Evolutionary conservation across 2,113 vertebrate genomes (phyloP).

Genomic region (Phyllostomus hastatus): DNA sequence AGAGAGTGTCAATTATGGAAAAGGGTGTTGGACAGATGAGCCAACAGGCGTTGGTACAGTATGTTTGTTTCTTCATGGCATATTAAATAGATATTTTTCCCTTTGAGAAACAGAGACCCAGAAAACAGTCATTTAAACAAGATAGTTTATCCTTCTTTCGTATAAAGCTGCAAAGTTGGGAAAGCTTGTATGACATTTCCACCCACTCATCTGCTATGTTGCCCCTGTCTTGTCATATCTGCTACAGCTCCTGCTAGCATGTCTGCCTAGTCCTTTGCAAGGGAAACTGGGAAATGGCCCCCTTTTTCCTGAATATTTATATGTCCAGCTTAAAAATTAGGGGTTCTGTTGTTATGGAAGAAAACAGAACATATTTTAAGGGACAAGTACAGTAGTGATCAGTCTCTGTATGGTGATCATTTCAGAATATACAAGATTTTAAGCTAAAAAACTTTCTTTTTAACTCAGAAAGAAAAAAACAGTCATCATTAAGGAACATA

Average conservation of each 20-base stretch:
- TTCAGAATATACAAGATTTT: neutral
- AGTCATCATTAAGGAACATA: constrained; percentile 10
- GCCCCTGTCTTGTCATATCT: neutral
- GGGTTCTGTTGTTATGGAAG: neutral
- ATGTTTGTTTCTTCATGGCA: constrained; percentile 8
- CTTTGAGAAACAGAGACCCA: neutral
- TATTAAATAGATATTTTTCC: neutral
- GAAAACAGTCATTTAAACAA: neutral
- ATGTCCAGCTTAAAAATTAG: neutral
- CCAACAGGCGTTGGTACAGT: neutral
- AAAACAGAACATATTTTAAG: neutral
- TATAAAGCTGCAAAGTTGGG: neutral
- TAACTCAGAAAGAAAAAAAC: constrained; percentile 17
- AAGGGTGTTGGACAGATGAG: neutral
- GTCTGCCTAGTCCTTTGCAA: neutral
- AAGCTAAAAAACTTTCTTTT: constrained; percentile 5
- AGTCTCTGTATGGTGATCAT: neutral
- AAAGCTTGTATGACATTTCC: neutral
- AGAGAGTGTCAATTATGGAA: neutral
- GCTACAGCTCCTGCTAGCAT: neutral
- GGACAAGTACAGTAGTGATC: neutral
- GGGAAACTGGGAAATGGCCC: neutral
- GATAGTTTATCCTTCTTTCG: neutral
- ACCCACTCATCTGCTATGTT: neutral
- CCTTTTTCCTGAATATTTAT: neutral